A percentile compares a stretch with the other conserved stretches of the same genome.
Conservation (phyloP, 2,113 vertebrate species). For the Melanerpes formicivorus region DNA sequence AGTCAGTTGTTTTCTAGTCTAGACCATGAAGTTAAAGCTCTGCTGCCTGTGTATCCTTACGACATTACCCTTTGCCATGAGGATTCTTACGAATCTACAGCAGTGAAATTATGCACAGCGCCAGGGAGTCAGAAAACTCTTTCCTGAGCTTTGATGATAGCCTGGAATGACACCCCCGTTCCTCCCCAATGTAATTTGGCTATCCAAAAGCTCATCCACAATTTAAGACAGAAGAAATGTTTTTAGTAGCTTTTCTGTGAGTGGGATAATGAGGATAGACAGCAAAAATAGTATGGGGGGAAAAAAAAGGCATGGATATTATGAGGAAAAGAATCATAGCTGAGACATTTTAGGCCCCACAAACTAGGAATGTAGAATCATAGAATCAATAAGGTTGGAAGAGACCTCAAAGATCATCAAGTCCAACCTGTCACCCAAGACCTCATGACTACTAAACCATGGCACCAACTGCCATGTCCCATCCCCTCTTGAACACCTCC, state of each 20-base stretch:
- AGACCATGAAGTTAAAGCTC: background rate
- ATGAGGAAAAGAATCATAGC: background rate
- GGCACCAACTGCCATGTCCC: too few relatives aligned
- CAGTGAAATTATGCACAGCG: background rate
- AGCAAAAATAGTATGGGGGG: background rate
- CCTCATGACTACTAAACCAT: too few relatives aligned
- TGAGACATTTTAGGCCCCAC: background rate
- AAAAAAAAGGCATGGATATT: accelerated
- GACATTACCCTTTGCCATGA: background rate
- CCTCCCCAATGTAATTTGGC: background rate
- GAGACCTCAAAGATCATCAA: too few relatives aligned
- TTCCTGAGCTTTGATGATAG: background rate
- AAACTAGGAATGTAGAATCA: too few relatives aligned
- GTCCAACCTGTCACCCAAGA: too few relatives aligned
- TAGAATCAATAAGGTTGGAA: too few relatives aligned
- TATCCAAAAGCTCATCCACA: background rate
- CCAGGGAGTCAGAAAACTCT: background rate
- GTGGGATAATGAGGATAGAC: background rate
- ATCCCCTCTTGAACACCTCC: too few relatives aligned
- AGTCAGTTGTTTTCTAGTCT: background rate
- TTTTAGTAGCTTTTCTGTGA: background rate
- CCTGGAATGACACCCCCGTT: background rate
- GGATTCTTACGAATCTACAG: background rate
- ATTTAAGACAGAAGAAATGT: background rate
- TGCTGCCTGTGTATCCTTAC: background rate